Percentiles rank a stretch among this genome's conserved stretches.
These are phyloP conservation scores for Mobula birostris DNA, from an alignment of 2,113 vertebrate genomes.

Conservation along the genomic window DNA sequence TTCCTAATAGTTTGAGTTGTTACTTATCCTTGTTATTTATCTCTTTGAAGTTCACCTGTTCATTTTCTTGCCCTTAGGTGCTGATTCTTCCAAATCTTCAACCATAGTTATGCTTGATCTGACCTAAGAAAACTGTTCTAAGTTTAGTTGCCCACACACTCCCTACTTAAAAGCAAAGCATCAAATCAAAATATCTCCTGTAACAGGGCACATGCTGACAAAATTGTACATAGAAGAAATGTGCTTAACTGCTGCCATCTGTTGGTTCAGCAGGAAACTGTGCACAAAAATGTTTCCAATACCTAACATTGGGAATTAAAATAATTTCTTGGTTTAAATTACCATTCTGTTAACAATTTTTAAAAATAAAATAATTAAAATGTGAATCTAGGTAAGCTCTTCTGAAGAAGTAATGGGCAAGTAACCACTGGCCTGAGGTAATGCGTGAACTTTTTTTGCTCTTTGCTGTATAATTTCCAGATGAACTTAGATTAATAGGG, in stretches of 20 bases:
- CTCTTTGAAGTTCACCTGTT: neutral
- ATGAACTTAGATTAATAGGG: neutral
- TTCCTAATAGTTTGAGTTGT: neutral
- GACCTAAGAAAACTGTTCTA: neutral
- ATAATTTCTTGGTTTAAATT: neutral
- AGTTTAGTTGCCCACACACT: neutral
- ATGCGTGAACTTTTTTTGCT: neutral
- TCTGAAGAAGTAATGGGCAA: too few relatives aligned
- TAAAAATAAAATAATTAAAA: neutral
- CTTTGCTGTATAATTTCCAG: neutral
- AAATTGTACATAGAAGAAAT: neutral
- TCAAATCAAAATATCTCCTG: neutral
- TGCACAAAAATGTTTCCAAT: neutral
- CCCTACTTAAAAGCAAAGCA: neutral
- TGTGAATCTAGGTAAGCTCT: neutral
- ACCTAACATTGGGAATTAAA: neutral
- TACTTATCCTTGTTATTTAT: neutral
- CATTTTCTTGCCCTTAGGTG: neutral
- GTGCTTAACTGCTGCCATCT: slow-evolving; percentile 19
- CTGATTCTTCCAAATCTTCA: neutral
- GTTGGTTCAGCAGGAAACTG: neutral
- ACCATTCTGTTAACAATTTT: neutral
- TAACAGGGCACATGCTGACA: neutral
- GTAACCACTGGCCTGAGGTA: too few relatives aligned
- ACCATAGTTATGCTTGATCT: neutral